Evolutionary conservation across 1,140 invertebrate genomes (phyloP), one percentile per base, ranked within the genome.

Genomic region (Monomorium pharaonis): DNA sequence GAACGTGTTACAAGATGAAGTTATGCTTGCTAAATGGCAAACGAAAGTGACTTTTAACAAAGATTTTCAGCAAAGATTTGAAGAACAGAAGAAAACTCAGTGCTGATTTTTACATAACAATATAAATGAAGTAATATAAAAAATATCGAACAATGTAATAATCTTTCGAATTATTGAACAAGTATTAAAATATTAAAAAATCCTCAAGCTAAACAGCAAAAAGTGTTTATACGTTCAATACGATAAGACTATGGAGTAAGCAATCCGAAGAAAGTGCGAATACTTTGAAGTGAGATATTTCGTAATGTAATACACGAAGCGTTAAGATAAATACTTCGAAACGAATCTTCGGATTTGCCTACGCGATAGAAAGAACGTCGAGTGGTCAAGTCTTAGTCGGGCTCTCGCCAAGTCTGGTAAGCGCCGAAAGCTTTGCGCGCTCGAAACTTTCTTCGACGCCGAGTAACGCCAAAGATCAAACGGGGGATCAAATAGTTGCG

Each of bases 381-480:
- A 81, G 78, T 72, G 67, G 49, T 58, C 44, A 56, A 56, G 37
- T 81, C 51, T 5, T 30, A 74, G n/a, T 12, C n/a, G 62, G 7
- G n/a, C 12, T 21, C 12, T 21, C 10, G 63, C 18, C 56, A 84
- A 56, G 24, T 30, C 33, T 21, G n/a, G 24, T 54, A 54, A 72
- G 16, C 49, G 69, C 2, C n/a, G 44, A 14, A 42, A 24, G 16
- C 58, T 16, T 47, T 30, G 21, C 58, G 21, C 58, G 21, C 60
- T 58, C 42, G 69, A 14, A 56, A 76, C 72, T 62, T 69, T 70
- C n/a, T 21, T 30, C 54, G n/a, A n/a, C n/a, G n/a, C n/a, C n/a
- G 62, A 30, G 60, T 58, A 87, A 84, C 63, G 76, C 3, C 56
- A 47, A 72, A 75, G 70, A 81, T 56, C 49, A 75, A 77, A 70